phyloP scores from a whole-genome alignment of 1,140 invertebrate species.

The Chlorops oryzae region DNA sequence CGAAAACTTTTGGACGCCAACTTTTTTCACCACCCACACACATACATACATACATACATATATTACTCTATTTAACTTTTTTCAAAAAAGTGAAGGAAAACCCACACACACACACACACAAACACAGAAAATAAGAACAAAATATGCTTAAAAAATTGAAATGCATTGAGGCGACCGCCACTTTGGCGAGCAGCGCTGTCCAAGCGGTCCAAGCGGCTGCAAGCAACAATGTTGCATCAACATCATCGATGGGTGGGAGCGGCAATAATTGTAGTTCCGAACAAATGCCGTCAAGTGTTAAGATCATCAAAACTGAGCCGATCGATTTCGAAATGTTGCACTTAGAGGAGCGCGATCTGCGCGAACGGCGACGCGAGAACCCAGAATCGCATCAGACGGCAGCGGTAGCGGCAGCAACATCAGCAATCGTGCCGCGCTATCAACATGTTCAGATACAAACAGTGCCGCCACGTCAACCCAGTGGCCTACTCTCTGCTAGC shows the following conservation, averaged over 20 bases:
- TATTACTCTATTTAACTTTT: not conserved
- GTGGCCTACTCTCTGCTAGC: conserved; percentile 20
- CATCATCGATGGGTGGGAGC: too few relatives aligned
- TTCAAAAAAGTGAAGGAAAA: not conserved
- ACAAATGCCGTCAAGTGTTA: conserved; percentile 8
- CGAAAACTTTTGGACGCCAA: too few relatives aligned
- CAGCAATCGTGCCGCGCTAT: conserved; percentile 19
- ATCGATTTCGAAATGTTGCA: conserved; percentile 42
- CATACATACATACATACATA: too few relatives aligned
- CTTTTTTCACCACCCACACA: too few relatives aligned
- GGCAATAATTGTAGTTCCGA: too few relatives aligned
- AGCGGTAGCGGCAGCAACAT: conserved; percentile 7
- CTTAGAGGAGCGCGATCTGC: conserved; percentile 27
- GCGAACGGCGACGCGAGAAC: conserved; percentile 12
- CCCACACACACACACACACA: not conserved
- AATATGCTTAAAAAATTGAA: conserved; percentile 40
- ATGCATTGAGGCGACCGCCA: conserved; percentile 18
- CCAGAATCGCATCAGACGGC: not conserved
- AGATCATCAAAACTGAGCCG: conserved; percentile 39
- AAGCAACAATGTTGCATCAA: not conserved
- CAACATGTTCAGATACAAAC: conserved; percentile 43
- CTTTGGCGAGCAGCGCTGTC: conserved; percentile 14
- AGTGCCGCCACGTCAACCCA: conserved; percentile 34
- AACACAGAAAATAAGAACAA: conserved; percentile 2
- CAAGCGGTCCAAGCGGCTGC: conserved; percentile 8